Evolutionary conservation across 2,113 vertebrate genomes (phyloP), one percentile per base, ranked within the genome.

Genomic region (Delphinus delphis): DNA sequence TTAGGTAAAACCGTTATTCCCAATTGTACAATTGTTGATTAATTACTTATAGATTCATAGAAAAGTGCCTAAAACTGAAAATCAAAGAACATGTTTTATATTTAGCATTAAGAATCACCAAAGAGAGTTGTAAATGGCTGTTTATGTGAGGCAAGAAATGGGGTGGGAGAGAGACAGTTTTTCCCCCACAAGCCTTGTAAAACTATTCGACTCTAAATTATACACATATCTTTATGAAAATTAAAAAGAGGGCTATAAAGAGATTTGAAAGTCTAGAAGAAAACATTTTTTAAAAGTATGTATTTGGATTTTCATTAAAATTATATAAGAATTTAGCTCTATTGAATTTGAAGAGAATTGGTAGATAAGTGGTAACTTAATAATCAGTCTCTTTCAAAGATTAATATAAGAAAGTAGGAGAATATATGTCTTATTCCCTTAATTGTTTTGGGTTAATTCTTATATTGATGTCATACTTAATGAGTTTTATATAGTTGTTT

Each of bases 291-390:
- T 5, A 5, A 86, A 90, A 88, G 41, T 60, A 28, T 58, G 25
- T 70, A 26, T 88, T 96, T 91, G 26, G 8, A 74, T 90, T 96
- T 89, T 33, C 60, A 83, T 80, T 93, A 68, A 90, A 90, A 41
- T 90, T 95, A 55, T 25, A 6, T 85, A 47, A 87, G 58, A 79
- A 65, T 96, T 65, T 93, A 81, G 23, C 4, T 60, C 4, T 63
- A 23, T 20, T 95, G 53, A 74, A 83, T 79, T 50, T 84, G 47
- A 91, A 90, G 38, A 83, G 38, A 96, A 77, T 77, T 80, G 8
- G 2, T 38, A 94, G 44, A 55, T 47, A 63, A 73, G 4, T 25
- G 17, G 4, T 21, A 31, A 68, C 25, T 73, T 18, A 58, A 77
- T 26, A 65, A 71, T 89, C 63, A 68, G 67, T 82, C 17, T 89